Conservation (phyloP, 2,113 vertebrate genomes). For the Festucalex cinctus region DNA sequence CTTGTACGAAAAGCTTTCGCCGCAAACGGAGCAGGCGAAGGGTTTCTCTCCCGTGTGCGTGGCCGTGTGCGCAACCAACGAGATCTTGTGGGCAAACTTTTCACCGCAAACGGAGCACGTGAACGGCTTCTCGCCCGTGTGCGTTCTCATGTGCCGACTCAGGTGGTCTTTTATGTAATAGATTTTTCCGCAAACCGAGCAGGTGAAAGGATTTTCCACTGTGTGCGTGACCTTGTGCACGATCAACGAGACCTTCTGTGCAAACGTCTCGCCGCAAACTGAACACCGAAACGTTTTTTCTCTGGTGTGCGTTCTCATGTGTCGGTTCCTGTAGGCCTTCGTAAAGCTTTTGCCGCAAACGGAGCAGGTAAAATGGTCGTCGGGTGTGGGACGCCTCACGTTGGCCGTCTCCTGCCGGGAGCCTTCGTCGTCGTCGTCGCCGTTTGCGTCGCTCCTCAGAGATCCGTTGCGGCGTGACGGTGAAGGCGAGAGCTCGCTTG, state of each 20-base stretch:
- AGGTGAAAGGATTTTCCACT: not conserved
- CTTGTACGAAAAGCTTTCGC: not conserved
- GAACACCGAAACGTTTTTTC: not conserved
- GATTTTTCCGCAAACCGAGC: not conserved
- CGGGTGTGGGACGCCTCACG: not conserved
- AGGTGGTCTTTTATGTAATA: not conserved
- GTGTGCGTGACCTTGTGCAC: not conserved
- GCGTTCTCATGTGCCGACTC: not conserved
- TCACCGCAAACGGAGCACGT: not conserved
- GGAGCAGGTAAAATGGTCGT: not conserved
- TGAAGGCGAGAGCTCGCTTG: not conserved
- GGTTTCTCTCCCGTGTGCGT: not conserved
- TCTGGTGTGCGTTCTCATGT: not conserved
- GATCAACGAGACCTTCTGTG: not conserved
- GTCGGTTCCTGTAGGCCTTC: not conserved
- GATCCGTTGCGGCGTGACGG: not conserved
- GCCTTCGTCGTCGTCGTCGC: not conserved
- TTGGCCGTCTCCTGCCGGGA: not conserved
- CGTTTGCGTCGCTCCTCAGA: not conserved
- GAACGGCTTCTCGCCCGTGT: not conserved
- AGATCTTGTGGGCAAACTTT: not conserved
- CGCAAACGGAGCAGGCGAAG: not conserved
- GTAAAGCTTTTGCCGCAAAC: not conserved
- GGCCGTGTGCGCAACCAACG: not conserved
- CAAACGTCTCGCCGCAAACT: not conserved